phyloP scores from a whole-genome alignment of 2,113 vertebrate genomes.

The Pangasianodon hypophthalmus region DNA sequence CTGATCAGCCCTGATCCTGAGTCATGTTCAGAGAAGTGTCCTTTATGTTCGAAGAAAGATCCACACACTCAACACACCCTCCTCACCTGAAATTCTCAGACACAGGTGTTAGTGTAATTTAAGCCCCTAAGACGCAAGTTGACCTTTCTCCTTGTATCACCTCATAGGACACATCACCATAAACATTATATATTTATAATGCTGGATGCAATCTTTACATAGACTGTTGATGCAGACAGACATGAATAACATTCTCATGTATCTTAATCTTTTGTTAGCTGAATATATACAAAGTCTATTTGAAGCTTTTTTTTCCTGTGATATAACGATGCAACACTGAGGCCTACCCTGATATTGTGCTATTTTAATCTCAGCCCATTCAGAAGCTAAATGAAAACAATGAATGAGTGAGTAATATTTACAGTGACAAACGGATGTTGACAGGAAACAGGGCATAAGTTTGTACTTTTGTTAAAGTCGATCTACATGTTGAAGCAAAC shows the following conservation, averaged over 20 bases:
- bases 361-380: not conserved
- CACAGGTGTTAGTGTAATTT: not conserved
- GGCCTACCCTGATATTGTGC: not conserved
- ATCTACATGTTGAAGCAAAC: not conserved
- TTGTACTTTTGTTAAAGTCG: not conserved
- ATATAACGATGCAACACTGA: not conserved
- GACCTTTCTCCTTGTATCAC: not conserved
- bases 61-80: not conserved
- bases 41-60: not conserved
- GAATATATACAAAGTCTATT: not conserved
- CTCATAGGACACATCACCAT: not conserved
- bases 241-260: not conserved
- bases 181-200: conserved; percentile 17
- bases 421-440: conserved; percentile 1
- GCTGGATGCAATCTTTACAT: not conserved
- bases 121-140: not conserved
- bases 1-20: not conserved
- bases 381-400: conserved; percentile 20
- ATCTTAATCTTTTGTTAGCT: not conserved
- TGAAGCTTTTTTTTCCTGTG: not conserved
- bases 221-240: not conserved
- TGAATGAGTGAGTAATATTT: conserved; percentile 35
- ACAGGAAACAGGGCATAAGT: conserved; percentile 10
- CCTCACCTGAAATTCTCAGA: not conserved
- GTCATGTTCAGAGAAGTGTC: not conserved